Evolutionary conservation across 1,140 invertebrate species (phyloP), one percentile per base, ranked within the genome.

Genomic region (Holotrichia oblita): DNA sequence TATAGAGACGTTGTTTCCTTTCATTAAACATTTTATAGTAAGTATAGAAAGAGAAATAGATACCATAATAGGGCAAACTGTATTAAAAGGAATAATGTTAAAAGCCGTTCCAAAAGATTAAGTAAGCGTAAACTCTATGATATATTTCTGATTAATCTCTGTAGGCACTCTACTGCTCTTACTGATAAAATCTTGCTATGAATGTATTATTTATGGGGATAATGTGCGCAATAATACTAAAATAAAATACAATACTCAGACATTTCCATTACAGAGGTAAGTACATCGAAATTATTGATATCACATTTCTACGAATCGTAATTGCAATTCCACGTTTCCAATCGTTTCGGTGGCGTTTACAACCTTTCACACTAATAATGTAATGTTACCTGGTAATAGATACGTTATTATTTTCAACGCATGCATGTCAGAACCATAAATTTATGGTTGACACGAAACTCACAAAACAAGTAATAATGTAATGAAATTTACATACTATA

Each of bases 311-410:
- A 1, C 48, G n/a, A 55, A 55, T 17, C 7, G 48, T 55, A 55
- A 55, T 55, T 55, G 48, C n/a, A 17, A 55, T 55, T 55, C 17
- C 17, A 55, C 48, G 17, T 55, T 55, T 55, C 14, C 48, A 17
- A 55, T 55, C 3, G 48, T 17, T 55, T 55, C 17, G n/a, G 6
- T 55, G 48, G 48, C 48, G 14, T 55, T 55, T 55, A 55, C 6
- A n/a, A 55, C 48, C 48, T 55, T 55, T 55, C 14, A 55, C 48
- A 55, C 48, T 55, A 55, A 55, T 55, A 55, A 55, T 17, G 17
- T 17, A 55, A 55, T 6, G 48, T 55, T 55, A 55, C 48, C 48
- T 55, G 48, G 48, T n/a, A 55, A 55, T 55, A 55, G 48, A 55
- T 55, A 55, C 14, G 48, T 55, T 55, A 55, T 55, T 55, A 55